Percentiles rank a stretch among this genome's conserved stretches.
These are phyloP conservation scores for Morone saxatilis DNA, from an alignment of 2,113 vertebrate species.

Conservation along the genomic window DNA sequence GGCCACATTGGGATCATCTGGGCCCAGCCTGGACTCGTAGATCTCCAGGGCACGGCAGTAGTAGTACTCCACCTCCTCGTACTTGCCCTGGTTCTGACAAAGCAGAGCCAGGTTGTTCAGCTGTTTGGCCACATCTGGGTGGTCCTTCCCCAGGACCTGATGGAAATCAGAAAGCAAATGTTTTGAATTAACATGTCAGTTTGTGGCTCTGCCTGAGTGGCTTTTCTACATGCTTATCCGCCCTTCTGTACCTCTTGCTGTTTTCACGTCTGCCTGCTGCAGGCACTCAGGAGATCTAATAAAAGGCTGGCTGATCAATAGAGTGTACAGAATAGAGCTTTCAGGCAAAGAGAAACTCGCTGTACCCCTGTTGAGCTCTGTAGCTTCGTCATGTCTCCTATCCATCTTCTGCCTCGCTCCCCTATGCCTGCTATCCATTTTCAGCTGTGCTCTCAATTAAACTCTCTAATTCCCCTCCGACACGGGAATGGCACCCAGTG, in stretches of 20 bases:
- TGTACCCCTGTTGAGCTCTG: slow-evolving; percentile 20
- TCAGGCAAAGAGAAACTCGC: slow-evolving; percentile 49
- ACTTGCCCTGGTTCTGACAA: slow-evolving; percentile 99
- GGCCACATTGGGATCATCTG: slow-evolving; percentile 96
- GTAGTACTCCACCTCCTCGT: slow-evolving; percentile 97
- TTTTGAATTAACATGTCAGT: slow-evolving; percentile 14
- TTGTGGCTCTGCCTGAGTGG: background rate
- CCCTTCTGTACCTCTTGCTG: background rate
- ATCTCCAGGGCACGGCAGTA: slow-evolving; percentile 97
- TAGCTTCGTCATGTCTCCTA: slow-evolving; percentile 22
- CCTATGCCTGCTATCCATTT: slow-evolving; percentile 40
- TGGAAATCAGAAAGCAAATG: slow-evolving; percentile 8
- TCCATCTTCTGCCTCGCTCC: background rate
- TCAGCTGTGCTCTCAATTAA: slow-evolving; percentile 71
- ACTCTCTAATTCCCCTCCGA: slow-evolving; percentile 47
- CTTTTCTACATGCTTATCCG: background rate
- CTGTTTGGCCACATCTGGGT: slow-evolving; percentile 98
- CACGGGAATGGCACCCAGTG: slow-evolving; percentile 21
- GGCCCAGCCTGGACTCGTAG: slow-evolving; percentile 93
- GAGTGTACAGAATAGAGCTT: slow-evolving; percentile 35
- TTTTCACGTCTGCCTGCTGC: slow-evolving; percentile 34
- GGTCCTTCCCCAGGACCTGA: slow-evolving; percentile 95
- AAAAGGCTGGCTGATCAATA: slow-evolving; percentile 68
- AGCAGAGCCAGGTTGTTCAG: slow-evolving; percentile 97
- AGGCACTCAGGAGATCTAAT: slow-evolving; percentile 64